A percentile compares a stretch with the other conserved stretches of the same genome.
Evolutionary conservation across 1,140 invertebrate species (phyloP).

Genomic region (Lasioglossum albipes): DNA sequence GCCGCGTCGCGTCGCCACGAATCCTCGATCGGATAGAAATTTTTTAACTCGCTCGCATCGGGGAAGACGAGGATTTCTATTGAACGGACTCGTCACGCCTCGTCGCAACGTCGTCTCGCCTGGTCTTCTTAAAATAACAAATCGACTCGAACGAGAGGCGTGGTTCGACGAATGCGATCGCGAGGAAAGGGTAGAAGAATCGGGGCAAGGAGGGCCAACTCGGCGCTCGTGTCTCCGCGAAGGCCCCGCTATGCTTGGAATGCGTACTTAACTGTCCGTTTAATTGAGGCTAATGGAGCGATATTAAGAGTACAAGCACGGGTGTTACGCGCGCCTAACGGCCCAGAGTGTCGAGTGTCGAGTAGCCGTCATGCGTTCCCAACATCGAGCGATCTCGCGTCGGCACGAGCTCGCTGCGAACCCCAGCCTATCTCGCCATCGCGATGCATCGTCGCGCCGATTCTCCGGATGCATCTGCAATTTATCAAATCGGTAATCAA

Average conservation of each 20-base stretch:
- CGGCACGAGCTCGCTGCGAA: constrained; percentile 10
- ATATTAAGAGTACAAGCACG: constrained; percentile 73
- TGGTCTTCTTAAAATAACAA: too few relatives aligned
- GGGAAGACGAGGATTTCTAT: too few relatives aligned
- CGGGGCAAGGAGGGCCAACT: constrained; percentile 1
- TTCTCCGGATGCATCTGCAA: too few relatives aligned
- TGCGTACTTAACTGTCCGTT: constrained; percentile 70
- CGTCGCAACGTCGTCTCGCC: neutral
- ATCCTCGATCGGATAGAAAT: too few relatives aligned
- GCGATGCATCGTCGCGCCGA: too few relatives aligned
- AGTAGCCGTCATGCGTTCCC: constrained; percentile 30
- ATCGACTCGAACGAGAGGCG: neutral
- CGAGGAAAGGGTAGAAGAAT: neutral
- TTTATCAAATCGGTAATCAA: too few relatives aligned
- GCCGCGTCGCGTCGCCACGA: too few relatives aligned
- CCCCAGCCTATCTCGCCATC: neutral
- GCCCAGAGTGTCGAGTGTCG: constrained; percentile 38
- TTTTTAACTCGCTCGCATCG: too few relatives aligned
- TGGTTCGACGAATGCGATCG: neutral
- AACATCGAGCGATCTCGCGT: neutral
- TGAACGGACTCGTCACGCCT: too few relatives aligned
- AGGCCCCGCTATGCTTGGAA: constrained; percentile 68
- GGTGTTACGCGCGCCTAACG: constrained; percentile 57
- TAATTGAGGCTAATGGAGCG: constrained; percentile 78
- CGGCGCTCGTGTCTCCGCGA: constrained; percentile 41